A percentile compares a stretch with the other conserved stretches of the same genome.
Conservation (phyloP, 1,140 invertebrate genomes). For the Odontomachus brunneus region DNA sequence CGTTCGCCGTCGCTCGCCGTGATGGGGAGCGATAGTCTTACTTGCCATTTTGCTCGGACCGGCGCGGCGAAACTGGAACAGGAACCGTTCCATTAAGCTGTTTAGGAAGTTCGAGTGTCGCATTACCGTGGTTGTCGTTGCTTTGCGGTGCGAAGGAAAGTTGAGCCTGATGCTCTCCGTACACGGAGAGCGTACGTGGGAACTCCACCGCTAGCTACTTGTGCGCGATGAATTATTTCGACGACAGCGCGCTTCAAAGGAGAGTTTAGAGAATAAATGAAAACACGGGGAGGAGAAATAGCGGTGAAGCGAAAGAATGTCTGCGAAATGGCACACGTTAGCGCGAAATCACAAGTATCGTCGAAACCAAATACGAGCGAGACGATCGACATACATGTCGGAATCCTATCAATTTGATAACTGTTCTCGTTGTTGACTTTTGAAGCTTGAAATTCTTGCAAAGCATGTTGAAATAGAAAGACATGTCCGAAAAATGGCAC, state of each 20-base stretch:
- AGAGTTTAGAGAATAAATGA: background rate
- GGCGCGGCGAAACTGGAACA: conserved; percentile 46
- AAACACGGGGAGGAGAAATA: background rate
- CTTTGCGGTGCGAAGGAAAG: conserved; percentile 37
- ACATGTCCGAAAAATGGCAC: no score
- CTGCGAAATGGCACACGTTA: no score
- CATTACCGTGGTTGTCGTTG: conserved; percentile 45
- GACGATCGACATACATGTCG: no score
- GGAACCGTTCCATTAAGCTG: conserved; percentile 58
- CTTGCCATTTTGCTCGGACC: conserved; percentile 50
- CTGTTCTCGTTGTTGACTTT: no score
- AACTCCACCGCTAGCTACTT: conserved; percentile 5
- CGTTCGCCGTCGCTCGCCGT: background rate
- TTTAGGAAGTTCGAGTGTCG: conserved; percentile 49
- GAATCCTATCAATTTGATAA: no score
- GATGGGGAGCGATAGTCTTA: conserved; percentile 28
- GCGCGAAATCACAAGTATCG: no score
- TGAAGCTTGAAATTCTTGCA: no score
- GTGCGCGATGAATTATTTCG: background rate
- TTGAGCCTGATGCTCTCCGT: conserved; percentile 37
- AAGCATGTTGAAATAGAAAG: no score
- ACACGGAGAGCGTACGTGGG: background rate
- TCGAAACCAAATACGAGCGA: no score
- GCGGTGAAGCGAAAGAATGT: background rate
- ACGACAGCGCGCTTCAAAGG: background rate